Conservation (phyloP, 2,888 invertebrate species). For the Anorthoa munda region DNA sequence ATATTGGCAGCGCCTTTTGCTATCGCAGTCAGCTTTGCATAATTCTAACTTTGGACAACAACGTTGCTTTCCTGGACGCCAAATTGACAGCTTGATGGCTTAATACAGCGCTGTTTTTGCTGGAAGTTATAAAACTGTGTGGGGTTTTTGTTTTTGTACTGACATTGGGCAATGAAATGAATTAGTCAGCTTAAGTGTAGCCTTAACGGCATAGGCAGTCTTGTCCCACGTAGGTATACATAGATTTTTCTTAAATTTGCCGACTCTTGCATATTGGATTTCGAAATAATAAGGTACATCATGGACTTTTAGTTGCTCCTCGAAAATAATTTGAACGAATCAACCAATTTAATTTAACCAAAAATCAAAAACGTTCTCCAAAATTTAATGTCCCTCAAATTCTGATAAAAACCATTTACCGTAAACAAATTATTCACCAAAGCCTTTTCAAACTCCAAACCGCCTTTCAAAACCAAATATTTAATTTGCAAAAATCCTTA, state of each 20-base stretch:
- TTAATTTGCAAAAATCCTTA: conserved; percentile 34
- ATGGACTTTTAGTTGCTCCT: not conserved
- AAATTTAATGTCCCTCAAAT: not conserved
- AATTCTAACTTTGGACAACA: conserved; percentile 64
- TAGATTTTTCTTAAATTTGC: not conserved
- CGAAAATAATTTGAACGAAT: not conserved
- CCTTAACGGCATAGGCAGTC: not conserved
- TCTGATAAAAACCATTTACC: conserved; percentile 19
- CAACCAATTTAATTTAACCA: not conserved
- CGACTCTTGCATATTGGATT: not conserved
- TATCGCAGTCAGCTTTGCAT: conserved; percentile 59
- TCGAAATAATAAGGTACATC: not conserved
- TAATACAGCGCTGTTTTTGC: conserved; percentile 55
- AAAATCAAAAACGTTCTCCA: not conserved
- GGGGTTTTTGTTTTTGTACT: conserved; percentile 16
- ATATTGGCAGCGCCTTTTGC: conserved; percentile 64
- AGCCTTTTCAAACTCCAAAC: conserved; percentile 14
- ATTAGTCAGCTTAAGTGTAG: not conserved
- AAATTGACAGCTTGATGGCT: conserved; percentile 70
- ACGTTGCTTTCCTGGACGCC: conserved; percentile 55
- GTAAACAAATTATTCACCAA: conserved; percentile 37
- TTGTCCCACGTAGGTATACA: too few relatives aligned
- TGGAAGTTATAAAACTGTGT: conserved; percentile 11
- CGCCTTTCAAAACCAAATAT: conserved; percentile 28
- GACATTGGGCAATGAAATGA: not conserved